Base-by-base conservation (phyloP, 2,113 vertebrate genomes). In the Menura novaehollandiae region DNA sequence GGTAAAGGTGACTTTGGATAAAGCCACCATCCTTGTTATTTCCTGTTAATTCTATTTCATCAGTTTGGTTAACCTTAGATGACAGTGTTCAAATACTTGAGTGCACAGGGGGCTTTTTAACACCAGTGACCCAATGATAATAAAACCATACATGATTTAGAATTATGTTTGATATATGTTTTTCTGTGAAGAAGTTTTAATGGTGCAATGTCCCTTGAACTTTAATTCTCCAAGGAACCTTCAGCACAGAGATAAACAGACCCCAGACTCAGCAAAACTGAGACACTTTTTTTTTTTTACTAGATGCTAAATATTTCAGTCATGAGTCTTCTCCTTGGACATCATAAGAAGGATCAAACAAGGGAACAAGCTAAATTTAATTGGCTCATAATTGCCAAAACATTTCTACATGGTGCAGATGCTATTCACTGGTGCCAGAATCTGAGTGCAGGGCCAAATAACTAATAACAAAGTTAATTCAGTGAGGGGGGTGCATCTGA, bases 321-420 rank as follows among this genome's bases (percentile, higher is more conserved):
- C 39, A 81, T 56, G 30, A 83, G 19, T 77, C 72, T 77, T 71
- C 39, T 83, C 37, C 9, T 41, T 44, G 30, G 43, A 74, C 33
- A 77, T 43, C 20, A 7, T 9, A 89, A 81, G 60, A 71, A 67
- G 52, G 24, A 75, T 6, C 0, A 2, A 95, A 84, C 10, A 89
- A 24, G 35, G 17, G 5, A 86, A 89, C 1, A 6, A 64, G 64
- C 10, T 67, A 88, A 89, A 86, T 66, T 71, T 86, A 74, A 81
- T 47, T 78, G 69, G 8, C 43, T 93, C 4, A 52, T 87, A 72
- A 95, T 69, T 63, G 24, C 59, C 64, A 88, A 71, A 83, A 81
- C 47, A 81, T 84, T 89, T 92, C 21, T 35, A 62, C n/a, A 64
- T 1, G 3, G 20, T 80, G 43, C 72, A 92, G 68, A 69, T 67